Evolutionary conservation across 2,888 invertebrate species (phyloP).

Genomic region (Cephus rjabovi): DNA sequence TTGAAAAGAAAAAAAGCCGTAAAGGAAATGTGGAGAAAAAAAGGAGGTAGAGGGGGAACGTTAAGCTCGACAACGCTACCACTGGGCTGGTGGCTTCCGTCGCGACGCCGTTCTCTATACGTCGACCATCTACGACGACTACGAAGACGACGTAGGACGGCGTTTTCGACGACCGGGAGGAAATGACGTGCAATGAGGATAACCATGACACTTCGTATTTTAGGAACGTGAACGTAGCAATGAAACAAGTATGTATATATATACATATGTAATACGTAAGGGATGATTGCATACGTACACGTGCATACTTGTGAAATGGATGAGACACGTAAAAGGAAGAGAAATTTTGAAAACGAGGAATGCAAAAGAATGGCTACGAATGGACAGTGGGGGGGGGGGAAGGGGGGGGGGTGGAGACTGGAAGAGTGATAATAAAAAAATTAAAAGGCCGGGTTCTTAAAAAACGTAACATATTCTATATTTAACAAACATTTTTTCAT

Average conservation of each 20-base stretch:
- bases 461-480: conserved; percentile 59
- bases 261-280: neutral
- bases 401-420: too few species aligned
- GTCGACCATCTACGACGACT: too few species aligned
- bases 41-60: too few species aligned
- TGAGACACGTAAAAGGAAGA: neutral
- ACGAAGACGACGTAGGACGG: too few species aligned
- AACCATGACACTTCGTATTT: neutral
- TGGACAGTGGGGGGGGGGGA: too few species aligned
- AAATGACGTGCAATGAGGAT: conserved; percentile 4
- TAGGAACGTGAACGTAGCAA: neutral
- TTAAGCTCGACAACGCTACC: neutral
- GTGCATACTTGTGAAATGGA: too few species aligned
- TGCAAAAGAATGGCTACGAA: neutral
- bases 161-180: neutral
- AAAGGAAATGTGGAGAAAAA: neutral
- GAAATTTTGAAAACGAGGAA: neutral
- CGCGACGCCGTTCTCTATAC: neutral
- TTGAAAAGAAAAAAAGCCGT: neutral
- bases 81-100: neutral
- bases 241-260: neutral
- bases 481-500: conserved; percentile 57
- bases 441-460: conserved; percentile 38
- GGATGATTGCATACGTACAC: too few species aligned
- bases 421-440: conserved; percentile 8